phyloP scores from a whole-genome alignment of 2,888 invertebrate species.

The Gisinianus flammeolus region DNA sequence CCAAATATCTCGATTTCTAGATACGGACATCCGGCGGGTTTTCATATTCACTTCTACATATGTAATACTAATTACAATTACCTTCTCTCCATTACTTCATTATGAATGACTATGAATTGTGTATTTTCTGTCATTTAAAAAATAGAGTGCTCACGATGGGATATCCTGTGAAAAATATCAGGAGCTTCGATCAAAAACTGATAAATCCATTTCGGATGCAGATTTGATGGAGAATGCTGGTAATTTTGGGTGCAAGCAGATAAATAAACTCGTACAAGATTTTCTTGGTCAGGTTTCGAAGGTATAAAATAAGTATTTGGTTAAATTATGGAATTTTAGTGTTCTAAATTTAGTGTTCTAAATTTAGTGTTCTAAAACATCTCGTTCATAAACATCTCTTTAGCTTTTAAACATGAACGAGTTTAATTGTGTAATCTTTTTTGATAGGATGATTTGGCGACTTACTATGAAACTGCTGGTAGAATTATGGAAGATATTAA shows the following conservation, averaged over 20 bases:
- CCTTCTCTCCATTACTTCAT: not conserved
- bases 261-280: not conserved
- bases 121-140: not conserved
- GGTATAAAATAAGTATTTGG: not conserved
- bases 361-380: not conserved
- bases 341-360: not conserved
- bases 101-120: not conserved
- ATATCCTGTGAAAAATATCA: not conserved
- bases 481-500: not conserved
- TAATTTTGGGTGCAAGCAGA: constrained; percentile 8
- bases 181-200: not conserved
- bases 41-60: too few species aligned
- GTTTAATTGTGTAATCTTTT: not conserved
- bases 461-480: constrained; percentile 4
- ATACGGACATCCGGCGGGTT: too few species aligned
- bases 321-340: too few species aligned
- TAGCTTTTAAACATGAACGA: not conserved
- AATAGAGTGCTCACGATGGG: not conserved
- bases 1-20: too few species aligned
- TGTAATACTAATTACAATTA: not conserved
- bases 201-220: constrained; percentile 6
- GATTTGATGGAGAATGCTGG: not conserved
- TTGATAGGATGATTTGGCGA: not conserved
- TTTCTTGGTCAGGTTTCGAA: not conserved
- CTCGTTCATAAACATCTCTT: not conserved